Base-by-base conservation (phyloP, 1,140 invertebrate species). In the Dolichoris vasculosae region DNA sequence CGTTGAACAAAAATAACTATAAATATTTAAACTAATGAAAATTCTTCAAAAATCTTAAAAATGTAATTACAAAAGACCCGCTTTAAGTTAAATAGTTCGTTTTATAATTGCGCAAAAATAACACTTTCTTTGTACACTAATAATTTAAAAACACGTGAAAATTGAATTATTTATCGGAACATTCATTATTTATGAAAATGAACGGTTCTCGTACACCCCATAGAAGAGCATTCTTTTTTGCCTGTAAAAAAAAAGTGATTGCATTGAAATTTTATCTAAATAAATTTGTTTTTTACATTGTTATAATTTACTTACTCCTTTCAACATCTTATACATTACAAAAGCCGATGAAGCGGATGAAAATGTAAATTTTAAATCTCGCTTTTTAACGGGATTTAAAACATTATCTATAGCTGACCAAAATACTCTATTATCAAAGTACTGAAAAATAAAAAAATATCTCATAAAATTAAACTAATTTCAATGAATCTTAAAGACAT, bases 321-420 rank as follows among this genome's bases (percentile, higher is more conserved):
- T 85, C 84, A 94, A 94, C 73, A 88, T 86, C 43, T 86, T 88
- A 35, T 91, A 89, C 90, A 95, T 95, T 86, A 94, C 92, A 63
- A 93, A 82, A 15, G 94, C 91, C 30, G 89, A 90, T 59, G 88
- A 80, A 9, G 78, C 32, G 6, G 92, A 94, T 20, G 91, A 91
- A 86, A 95, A 95, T 17, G 88, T 75, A n/a, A 93, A 93, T 86
- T 90, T 92, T 35, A 95, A 92, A 11, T 90, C 91, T 40, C 93
- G 89, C 64, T 87, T 90, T 8, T 89, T 82, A 4, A 91, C 91
- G 80, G 94, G 92, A 51, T 93, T 90, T 17, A 92, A 86, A 2
- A 91, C 91, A 84, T 93, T 92, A 89, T 95, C 94, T 4, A 92
- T 88, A 0, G 93, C 93, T 11, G 91, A 87, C 94, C 95, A 95